Evolutionary conservation across 2,113 vertebrate species (phyloP), one percentile per base, ranked within the genome.

Genomic region (Datnioides undecimradiatus): DNA sequence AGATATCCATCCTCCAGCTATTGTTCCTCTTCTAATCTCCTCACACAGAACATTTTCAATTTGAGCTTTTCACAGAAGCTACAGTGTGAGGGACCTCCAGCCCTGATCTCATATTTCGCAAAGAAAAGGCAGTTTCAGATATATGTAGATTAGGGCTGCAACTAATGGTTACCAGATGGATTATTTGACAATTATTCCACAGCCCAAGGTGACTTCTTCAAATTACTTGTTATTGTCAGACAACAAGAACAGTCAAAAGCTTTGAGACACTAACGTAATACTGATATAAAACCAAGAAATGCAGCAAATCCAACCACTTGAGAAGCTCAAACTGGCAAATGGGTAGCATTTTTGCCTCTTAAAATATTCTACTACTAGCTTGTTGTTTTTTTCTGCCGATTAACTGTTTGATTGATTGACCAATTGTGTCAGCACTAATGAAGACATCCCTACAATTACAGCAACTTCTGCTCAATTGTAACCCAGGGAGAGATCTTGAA

Each of bases 1-100:
- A 74, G 82, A 80, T 90, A 73, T 82, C 68, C 75, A 69, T 82
- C 82, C 85, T 66, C 36, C n/a, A 54, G 76, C 88, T 76, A 83
- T 80, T 86, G 81, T 86, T 75, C 51, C 73, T 59, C 64, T 23
- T 68, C 62, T 76, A 67, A 83, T 80, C 79, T 85, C 64, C 51
- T 80, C 65, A 45, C 48, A 67, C 74, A 77, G 75, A 85, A 52
- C 57, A 66, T 82, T 69, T 84, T 84, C 83, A 77, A 63, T 80
- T 65, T 79, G 27, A 80, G 51, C 46, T 34, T 75, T 71, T 81
- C 49, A 27, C 62, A 78, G 55, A 76, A 54, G 34, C 59, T 34
- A 49, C 34, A n/a, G n/a, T 33, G 57, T 40, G 33, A 63, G 14
- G 14, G 76, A 85, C 66, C 73, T 82, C 64, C 36, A 79, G n/a